A percentile compares a stretch with the other conserved stretches of the same genome.
Evolutionary conservation across 2,888 invertebrate genomes (phyloP).

Genomic region (Caenorhabditis macrosperma): DNA sequence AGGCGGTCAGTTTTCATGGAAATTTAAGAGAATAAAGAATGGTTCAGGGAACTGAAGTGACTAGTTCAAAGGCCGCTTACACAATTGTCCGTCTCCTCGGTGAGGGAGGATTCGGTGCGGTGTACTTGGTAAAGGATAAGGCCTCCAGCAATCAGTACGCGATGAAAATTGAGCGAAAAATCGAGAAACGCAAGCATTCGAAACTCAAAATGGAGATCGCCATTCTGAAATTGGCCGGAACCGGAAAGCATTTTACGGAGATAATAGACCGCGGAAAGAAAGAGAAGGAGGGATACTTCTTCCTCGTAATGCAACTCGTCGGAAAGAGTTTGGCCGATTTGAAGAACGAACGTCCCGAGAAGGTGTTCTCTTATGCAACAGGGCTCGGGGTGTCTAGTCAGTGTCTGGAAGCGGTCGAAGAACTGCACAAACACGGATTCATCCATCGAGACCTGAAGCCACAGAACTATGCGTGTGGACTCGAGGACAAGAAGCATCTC

Average conservation of each 20-base stretch:
- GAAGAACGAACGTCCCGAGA: slow-evolving; percentile 63
- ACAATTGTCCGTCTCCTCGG: slow-evolving; percentile 67
- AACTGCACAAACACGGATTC: slow-evolving; percentile 74
- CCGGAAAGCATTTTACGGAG: slow-evolving; percentile 70
- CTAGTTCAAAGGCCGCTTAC: slow-evolving; percentile 60
- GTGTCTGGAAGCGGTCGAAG: slow-evolving; percentile 76
- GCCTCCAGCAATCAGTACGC: slow-evolving; percentile 64
- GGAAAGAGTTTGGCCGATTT: slow-evolving; percentile 71
- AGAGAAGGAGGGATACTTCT: slow-evolving; percentile 65
- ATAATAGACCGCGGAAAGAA: slow-evolving; percentile 73
- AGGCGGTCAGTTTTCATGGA: slow-evolving; percentile 33
- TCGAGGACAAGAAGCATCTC: slow-evolving; percentile 49
- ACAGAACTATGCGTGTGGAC: slow-evolving; percentile 73
- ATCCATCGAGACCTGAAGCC: slow-evolving; percentile 77
- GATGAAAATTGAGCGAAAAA: slow-evolving; percentile 76
- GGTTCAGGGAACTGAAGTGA: slow-evolving; percentile 55
- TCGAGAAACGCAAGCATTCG: slow-evolving; percentile 69
- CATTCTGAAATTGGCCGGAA: slow-evolving; percentile 69
- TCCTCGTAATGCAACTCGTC: slow-evolving; percentile 75
- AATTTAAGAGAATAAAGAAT: not conserved
- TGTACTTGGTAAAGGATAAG: slow-evolving; percentile 65
- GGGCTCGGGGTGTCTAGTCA: slow-evolving; percentile 71
- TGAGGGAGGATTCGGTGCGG: slow-evolving; percentile 75
- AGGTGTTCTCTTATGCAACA: slow-evolving; percentile 68
- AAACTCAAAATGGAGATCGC: slow-evolving; percentile 77